These are phyloP conservation scores for Mellivora capensis DNA, from an alignment of 2,113 vertebrate genomes.

Conservation along the genomic window DNA sequence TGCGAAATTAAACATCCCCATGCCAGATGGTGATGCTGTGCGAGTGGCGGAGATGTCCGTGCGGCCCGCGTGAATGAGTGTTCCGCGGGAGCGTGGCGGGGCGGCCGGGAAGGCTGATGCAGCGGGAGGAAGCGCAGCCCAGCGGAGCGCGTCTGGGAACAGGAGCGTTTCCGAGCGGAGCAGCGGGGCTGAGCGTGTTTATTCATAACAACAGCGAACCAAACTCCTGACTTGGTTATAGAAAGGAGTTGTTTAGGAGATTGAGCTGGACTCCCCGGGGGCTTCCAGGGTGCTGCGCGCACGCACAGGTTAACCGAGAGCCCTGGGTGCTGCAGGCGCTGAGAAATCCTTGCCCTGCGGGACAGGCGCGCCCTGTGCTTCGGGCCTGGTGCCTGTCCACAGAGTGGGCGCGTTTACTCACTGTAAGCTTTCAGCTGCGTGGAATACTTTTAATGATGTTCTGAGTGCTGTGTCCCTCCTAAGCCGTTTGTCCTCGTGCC, in stretches of 20 bases:
- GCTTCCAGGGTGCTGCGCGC: not conserved
- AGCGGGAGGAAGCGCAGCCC: fast-evolving
- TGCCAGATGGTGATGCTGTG: not conserved
- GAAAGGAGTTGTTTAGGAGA: not conserved
- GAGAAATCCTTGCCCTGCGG: not conserved
- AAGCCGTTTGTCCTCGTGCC: not conserved
- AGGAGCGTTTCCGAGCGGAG: not conserved
- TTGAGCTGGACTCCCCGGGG: not conserved
- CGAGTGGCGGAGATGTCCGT: not conserved
- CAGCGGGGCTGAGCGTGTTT: not conserved
- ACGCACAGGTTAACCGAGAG: not conserved
- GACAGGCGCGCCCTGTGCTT: not conserved
- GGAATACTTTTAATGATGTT: no score
- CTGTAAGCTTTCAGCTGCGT: not conserved
- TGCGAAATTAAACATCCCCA: not conserved
- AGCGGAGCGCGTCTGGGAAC: not conserved
- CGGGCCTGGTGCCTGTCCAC: no score
- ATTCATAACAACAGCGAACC: not conserved
- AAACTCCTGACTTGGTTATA: not conserved
- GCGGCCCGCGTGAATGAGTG: not conserved
- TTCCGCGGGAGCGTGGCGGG: not conserved
- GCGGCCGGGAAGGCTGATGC: not conserved
- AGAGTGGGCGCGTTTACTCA: not conserved
- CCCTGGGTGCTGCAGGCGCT: not conserved
- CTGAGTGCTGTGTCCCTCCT: fast-evolving